These are phyloP conservation scores for Oriolus oriolus DNA, from an alignment of 2,113 vertebrate species.

Conservation along the genomic window DNA sequence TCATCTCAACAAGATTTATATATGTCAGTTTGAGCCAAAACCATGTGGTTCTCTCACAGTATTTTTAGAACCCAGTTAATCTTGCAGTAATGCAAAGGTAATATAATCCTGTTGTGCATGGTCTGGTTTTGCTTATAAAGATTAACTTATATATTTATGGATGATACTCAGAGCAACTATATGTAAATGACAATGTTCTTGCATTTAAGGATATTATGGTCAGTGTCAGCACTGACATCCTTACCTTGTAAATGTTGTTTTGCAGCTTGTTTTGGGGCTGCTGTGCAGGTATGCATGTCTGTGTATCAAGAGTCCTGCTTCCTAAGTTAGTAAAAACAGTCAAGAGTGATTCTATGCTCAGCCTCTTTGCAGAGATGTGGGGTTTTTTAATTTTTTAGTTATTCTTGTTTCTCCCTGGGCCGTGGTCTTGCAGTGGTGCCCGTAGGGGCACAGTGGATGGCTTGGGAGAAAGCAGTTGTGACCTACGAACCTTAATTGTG, in stretches of 20 bases:
- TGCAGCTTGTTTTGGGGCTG: background rate
- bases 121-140: background rate
- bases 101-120: background rate
- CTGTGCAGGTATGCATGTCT: background rate
- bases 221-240: background rate
- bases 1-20: background rate
- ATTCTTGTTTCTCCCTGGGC: background rate
- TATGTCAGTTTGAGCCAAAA: background rate
- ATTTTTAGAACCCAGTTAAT: slow-evolving; percentile 2
- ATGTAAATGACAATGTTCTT: background rate
- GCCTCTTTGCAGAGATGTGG: background rate
- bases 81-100: background rate
- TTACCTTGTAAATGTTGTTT: background rate
- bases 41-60: background rate
- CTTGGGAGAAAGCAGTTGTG: background rate
- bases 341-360: background rate
- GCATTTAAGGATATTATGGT: background rate
- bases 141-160: background rate
- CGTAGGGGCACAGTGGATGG: background rate
- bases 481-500: background rate
- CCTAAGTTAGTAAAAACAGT: background rate
- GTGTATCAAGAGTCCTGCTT: background rate
- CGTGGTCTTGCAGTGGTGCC: background rate
- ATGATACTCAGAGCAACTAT: background rate
- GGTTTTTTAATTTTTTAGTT: background rate